A percentile compares a stretch with the other conserved stretches of the same genome.
phyloP scores from a whole-genome alignment of 1,140 invertebrate genomes.

The Euglossa dilemma region DNA sequence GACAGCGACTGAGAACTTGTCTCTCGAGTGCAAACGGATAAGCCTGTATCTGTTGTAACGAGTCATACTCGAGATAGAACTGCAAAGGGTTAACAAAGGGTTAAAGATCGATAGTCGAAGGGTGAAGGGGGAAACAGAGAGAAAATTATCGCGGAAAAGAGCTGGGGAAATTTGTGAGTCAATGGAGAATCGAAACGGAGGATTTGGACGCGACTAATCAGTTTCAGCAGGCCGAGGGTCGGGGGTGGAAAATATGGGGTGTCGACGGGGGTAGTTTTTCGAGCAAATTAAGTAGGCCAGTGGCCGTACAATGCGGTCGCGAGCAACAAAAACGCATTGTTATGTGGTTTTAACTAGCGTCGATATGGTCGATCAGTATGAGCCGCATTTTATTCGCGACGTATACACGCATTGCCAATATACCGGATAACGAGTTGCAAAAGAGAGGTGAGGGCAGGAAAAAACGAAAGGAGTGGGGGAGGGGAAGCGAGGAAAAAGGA shows the following conservation, averaged over 20 bases:
- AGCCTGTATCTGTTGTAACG: too few relatives aligned
- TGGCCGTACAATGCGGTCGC: slow-evolving; percentile 25
- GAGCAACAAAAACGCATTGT: slow-evolving; percentile 62
- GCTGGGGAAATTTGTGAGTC: too few relatives aligned
- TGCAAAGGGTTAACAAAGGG: too few relatives aligned
- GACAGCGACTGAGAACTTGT: too few relatives aligned
- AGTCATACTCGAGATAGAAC: too few relatives aligned
- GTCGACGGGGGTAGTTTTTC: neutral
- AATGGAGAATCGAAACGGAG: too few relatives aligned
- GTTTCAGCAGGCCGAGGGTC: neutral
- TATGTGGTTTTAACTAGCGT: slow-evolving; percentile 51
- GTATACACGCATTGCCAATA: slow-evolving; percentile 31
- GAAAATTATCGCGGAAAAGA: too few relatives aligned
- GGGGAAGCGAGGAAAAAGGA: neutral
- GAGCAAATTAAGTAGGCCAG: slow-evolving; percentile 53
- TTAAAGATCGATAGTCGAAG: too few relatives aligned
- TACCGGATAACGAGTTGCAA: slow-evolving; percentile 63
- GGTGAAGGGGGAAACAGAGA: too few relatives aligned
- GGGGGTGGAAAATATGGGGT: neutral
- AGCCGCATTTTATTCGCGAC: slow-evolving; percentile 49
- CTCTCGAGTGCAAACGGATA: too few relatives aligned
- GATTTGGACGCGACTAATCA: neutral
- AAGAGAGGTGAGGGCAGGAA: slow-evolving; percentile 9
- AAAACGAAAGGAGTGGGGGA: slow-evolving; percentile 16
- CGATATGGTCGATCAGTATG: slow-evolving; percentile 38